phyloP scores from a whole-genome alignment of 2,113 vertebrate species.

The Saguinus midas region DNA sequence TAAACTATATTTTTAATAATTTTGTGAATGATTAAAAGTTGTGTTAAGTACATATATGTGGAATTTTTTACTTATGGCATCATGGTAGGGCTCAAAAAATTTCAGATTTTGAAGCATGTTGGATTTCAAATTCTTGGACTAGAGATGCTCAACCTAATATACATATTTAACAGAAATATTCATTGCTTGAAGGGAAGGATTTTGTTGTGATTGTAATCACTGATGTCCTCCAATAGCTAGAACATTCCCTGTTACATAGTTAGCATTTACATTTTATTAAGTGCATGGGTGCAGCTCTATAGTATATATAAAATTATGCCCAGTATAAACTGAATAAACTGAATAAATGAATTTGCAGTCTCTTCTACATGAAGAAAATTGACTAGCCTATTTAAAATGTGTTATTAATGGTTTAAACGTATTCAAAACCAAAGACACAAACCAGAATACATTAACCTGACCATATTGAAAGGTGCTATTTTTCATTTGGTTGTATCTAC shows the following conservation, averaged over 20 bases:
- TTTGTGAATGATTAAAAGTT: background rate
- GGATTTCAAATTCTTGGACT: background rate
- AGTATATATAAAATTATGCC: background rate
- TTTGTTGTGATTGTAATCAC: constrained; percentile 9
- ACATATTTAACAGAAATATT: background rate
- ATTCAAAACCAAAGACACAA: constrained; percentile 35
- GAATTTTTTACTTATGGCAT: background rate
- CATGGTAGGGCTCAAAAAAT: background rate
- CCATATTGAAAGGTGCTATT: background rate
- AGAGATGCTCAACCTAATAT: background rate
- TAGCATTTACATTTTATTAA: constrained; percentile 38
- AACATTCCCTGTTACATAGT: background rate
- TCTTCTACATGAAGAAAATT: background rate
- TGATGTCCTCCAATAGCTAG: background rate
- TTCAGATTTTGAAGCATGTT: background rate
- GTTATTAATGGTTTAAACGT: constrained; percentile 37
- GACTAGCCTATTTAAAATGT: constrained; percentile 23
- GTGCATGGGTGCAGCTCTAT: background rate
- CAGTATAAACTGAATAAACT: background rate
- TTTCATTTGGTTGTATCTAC: background rate
- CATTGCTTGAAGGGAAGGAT: background rate
- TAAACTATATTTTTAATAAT: background rate
- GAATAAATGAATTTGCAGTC: constrained; percentile 10
- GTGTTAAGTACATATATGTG: background rate
- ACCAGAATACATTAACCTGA: constrained; percentile 35